Conservation (phyloP, 2,113 vertebrate genomes). For the Mormoops blainvillei region DNA sequence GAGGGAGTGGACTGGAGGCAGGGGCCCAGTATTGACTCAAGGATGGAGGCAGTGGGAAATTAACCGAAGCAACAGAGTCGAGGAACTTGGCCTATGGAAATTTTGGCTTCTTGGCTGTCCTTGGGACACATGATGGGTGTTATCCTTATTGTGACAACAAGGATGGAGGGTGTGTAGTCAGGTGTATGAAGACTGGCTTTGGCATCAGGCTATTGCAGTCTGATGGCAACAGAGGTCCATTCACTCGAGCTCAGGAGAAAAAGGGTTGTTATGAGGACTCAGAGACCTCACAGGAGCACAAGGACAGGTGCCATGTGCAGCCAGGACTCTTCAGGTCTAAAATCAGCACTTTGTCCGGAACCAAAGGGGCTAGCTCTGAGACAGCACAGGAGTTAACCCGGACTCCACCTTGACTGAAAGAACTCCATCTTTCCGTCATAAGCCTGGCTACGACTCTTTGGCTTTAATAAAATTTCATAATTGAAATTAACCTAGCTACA, state of each 20-base stretch:
- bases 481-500: not conserved
- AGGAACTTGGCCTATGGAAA: not conserved
- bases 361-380: not conserved
- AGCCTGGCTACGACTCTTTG: not conserved
- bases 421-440: not conserved
- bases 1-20: not conserved
- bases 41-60: not conserved
- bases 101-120: not conserved
- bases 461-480: not conserved
- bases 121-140: not conserved
- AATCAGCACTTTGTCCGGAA: not conserved
- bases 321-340: not conserved
- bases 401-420: not conserved
- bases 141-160: not conserved
- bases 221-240: not conserved
- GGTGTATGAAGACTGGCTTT: not conserved
- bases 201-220: not conserved
- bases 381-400: not conserved
- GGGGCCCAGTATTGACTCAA: not conserved
- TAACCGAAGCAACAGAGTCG: not conserved
- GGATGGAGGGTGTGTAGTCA: not conserved
- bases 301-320: too few species aligned
- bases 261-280: not conserved
- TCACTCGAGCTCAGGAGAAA: not conserved
- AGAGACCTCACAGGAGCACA: not conserved